Conservation (phyloP, 2,888 invertebrate genomes). For the Dioctria rufipes region DNA sequence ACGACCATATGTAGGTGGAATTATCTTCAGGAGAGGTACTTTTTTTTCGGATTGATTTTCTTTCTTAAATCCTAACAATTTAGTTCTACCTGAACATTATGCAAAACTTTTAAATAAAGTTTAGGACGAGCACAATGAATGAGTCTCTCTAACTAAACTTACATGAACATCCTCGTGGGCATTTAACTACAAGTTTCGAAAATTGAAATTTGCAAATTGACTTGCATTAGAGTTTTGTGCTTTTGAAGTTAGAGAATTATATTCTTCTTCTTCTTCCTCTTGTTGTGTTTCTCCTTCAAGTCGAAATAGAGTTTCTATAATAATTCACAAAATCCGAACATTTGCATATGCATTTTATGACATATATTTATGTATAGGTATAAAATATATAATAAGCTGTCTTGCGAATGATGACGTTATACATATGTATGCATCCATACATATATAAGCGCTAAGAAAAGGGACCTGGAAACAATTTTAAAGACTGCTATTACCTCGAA, state of each 20-base stretch:
- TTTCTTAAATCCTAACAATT: too few relatives aligned
- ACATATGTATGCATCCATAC: too few relatives aligned
- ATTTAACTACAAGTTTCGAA: not conserved
- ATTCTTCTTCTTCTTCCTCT: too few relatives aligned
- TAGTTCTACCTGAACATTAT: too few relatives aligned
- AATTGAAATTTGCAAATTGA: conserved; percentile 38
- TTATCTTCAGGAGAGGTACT: too few relatives aligned
- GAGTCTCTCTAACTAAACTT: not conserved
- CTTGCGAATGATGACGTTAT: too few relatives aligned
- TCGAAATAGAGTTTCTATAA: conserved; percentile 16
- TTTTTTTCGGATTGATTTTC: too few relatives aligned
- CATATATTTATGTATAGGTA: not conserved
- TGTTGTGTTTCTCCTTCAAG: not conserved
- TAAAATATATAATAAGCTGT: not conserved
- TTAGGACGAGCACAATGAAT: too few relatives aligned
- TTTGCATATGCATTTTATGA: conserved; percentile 11
- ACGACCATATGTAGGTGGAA: too few relatives aligned
- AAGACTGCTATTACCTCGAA: conserved; percentile 56
- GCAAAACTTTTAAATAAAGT: too few relatives aligned
- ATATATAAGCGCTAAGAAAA: not conserved
- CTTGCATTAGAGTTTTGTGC: conserved; percentile 21
- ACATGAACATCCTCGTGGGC: not conserved
- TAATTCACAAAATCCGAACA: conserved; percentile 23
- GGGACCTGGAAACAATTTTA: conserved; percentile 32
- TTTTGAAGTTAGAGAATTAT: not conserved